Conservation (phyloP, 2,888 invertebrate species). For the Heliconius ismenius region DNA sequence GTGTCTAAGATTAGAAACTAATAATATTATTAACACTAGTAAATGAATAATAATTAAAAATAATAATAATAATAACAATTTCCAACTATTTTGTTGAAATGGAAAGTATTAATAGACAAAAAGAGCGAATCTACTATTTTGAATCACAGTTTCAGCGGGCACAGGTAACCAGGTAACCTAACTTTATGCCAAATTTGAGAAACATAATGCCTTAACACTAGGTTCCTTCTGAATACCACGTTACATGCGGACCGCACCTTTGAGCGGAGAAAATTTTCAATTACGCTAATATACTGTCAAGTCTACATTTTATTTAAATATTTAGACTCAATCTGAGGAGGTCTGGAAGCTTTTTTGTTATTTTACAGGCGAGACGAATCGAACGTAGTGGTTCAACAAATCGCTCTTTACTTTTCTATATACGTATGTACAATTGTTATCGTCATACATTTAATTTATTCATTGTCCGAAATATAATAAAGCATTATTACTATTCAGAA, state of each 20-base stretch:
- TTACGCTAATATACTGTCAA: not conserved
- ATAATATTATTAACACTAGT: not conserved
- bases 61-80: not conserved
- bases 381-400: not conserved
- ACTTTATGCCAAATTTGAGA: not conserved
- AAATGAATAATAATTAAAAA: not conserved
- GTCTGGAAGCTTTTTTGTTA: slow-evolving; percentile 16
- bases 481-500: no score
- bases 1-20: not conserved
- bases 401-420: not conserved
- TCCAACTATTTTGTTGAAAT: not conserved
- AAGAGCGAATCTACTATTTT: no score
- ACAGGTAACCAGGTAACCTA: not conserved
- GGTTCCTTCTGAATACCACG: no score
- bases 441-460: no score
- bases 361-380: slow-evolving; percentile 7
- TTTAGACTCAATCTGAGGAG: not conserved
- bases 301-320: slow-evolving; percentile 3
- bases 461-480: no score
- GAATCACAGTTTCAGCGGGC: no score
- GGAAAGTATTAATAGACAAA: no score
- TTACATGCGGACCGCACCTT: no score
- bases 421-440: no score
- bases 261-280: not conserved
- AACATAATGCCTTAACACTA: no score